These are phyloP conservation scores for Galbula dea DNA, from an alignment of 2,113 vertebrate genomes.

Conservation along the genomic window DNA sequence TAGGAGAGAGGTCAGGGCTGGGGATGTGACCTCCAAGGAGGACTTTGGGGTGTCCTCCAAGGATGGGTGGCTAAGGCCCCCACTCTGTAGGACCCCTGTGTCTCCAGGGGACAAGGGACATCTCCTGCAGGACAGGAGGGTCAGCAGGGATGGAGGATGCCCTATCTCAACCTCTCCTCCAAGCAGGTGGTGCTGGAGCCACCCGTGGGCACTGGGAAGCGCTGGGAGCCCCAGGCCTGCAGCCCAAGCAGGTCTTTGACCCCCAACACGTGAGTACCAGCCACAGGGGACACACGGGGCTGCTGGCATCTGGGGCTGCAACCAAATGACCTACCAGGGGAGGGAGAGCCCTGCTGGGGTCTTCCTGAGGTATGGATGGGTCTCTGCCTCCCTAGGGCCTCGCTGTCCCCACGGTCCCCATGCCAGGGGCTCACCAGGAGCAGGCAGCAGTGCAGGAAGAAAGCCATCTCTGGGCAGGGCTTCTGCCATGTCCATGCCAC, in stretches of 20 bases:
- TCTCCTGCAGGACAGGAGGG: neutral
- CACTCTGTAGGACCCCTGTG: neutral
- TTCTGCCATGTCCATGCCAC: conserved; percentile 77
- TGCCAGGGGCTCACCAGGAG: conserved; percentile 77
- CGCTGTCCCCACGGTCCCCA: conserved; percentile 42
- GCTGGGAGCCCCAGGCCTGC: neutral
- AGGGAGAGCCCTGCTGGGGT: neutral
- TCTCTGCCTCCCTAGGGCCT: conserved; percentile 21
- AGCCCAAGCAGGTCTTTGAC: conserved; percentile 39
- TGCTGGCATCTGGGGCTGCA: no score
- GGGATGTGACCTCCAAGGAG: accelerated
- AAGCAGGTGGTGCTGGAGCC: neutral
- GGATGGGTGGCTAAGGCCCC: neutral
- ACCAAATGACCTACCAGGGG: neutral
- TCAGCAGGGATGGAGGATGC: neutral
- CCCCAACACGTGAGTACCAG: conserved; percentile 62
- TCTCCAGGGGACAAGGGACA: neutral
- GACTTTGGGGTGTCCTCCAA: neutral
- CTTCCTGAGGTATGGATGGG: neutral
- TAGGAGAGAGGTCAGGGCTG: neutral
- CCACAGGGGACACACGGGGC: accelerated
- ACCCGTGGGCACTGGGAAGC: accelerated
- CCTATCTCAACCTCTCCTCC: neutral
- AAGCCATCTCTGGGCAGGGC: conserved; percentile 63
- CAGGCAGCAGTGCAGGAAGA: conserved; percentile 76